Evolutionary conservation across 1,140 invertebrate genomes (phyloP).

Genomic region (Lordiphosa collinella): DNA sequence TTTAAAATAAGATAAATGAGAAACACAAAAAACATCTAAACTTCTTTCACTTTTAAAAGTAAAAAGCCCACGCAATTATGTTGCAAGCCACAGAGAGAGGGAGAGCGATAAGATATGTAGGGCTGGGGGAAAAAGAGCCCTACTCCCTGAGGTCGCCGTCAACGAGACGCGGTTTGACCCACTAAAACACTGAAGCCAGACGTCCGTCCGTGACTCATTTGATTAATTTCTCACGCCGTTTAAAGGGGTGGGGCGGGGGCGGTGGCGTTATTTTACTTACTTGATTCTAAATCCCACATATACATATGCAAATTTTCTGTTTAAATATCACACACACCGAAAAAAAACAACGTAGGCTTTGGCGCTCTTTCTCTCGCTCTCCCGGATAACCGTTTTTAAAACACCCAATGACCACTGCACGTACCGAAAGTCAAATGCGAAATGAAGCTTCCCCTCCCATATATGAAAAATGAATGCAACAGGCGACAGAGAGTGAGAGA

Average conservation of each 20-base stretch:
- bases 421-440: slow-evolving; percentile 55
- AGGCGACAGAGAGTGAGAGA: slow-evolving; percentile 6
- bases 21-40: background rate
- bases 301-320: background rate
- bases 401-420: slow-evolving; percentile 36
- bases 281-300: background rate
- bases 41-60: slow-evolving; percentile 52
- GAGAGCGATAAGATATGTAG: background rate
- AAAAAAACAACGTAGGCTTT: slow-evolving; percentile 6
- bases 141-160: slow-evolving; percentile 1
- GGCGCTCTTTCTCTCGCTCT: slow-evolving; percentile 1
- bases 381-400: slow-evolving; percentile 1
- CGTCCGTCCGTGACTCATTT: slow-evolving; percentile 25
- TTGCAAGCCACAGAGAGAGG: slow-evolving; percentile 32
- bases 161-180: slow-evolving; percentile 4
- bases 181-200: slow-evolving; percentile 8
- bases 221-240: slow-evolving; percentile 32
- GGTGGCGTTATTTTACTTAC: background rate
- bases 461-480: slow-evolving; percentile 23
- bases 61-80: slow-evolving; percentile 45
- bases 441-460: slow-evolving; percentile 20
- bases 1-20: background rate
- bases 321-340: slow-evolving; percentile 1
- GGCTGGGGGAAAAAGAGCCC: background rate
- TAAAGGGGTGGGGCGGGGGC: background rate